phyloP scores from a whole-genome alignment of 2,113 vertebrate genomes.

The Actenoides hombroni region DNA sequence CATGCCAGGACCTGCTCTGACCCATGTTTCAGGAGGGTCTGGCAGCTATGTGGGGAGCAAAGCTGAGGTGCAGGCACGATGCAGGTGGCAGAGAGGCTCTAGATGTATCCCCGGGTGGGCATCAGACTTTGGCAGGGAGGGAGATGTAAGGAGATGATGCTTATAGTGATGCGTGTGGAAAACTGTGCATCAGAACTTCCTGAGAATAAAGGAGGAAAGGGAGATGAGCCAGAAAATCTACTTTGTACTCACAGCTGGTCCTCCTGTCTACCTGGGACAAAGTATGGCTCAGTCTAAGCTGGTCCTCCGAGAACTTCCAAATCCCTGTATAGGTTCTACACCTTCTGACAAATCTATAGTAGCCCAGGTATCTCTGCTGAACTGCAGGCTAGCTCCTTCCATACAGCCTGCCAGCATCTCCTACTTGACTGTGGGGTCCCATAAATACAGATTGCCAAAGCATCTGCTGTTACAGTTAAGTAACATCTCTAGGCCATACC shows the following conservation, averaged over 20 bases:
- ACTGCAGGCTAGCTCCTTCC: background rate
- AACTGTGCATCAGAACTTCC: background rate
- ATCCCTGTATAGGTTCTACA: background rate
- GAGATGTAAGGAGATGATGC: background rate
- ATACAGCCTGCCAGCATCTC: background rate
- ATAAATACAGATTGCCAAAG: background rate
- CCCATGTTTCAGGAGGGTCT: fast-evolving
- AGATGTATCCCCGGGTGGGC: fast-evolving
- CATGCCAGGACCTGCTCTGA: background rate
- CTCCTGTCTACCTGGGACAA: background rate
- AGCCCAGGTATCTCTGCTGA: background rate
- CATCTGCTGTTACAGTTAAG: background rate
- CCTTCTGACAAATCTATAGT: background rate
- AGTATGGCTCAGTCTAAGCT: background rate
- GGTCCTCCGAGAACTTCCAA: background rate
- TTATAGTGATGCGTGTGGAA: background rate
- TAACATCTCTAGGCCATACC: background rate
- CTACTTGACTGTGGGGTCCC: background rate
- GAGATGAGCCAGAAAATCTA: background rate
- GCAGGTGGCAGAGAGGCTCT: background rate
- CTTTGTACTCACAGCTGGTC: fast-evolving
- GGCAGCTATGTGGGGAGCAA: background rate
- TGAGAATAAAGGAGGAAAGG: background rate
- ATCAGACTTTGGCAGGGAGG: background rate
- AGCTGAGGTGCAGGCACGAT: background rate